Evolutionary conservation across 2,888 invertebrate species (phyloP).

Genomic region (Furcula furcula): DNA sequence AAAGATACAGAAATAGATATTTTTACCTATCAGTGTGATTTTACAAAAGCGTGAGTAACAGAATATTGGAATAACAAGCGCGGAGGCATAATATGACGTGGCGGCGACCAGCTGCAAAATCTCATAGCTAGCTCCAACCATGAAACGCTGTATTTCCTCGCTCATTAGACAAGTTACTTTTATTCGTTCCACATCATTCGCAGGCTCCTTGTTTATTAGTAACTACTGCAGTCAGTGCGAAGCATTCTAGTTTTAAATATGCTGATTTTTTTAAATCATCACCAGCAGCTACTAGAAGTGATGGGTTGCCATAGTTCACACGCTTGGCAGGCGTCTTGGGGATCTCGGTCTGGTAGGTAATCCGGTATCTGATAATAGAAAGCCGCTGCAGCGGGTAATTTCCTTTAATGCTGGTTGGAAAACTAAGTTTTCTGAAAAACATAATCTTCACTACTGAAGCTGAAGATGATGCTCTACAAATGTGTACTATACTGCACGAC

Average conservation of each 20-base stretch:
- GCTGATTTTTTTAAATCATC: no score
- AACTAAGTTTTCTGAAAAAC: no score
- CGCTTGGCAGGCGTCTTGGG: no score
- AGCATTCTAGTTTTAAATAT: not conserved
- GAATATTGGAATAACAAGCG: not conserved
- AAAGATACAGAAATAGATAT: not conserved
- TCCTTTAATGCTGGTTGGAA: no score
- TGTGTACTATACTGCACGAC: no score
- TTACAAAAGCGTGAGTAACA: not conserved
- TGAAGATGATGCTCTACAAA: no score
- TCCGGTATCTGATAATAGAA: no score
- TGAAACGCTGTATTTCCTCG: conserved; percentile 26
- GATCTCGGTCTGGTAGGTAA: no score
- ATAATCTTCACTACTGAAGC: no score
- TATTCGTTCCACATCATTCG: conserved; percentile 6
- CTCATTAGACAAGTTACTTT: conserved; percentile 30
- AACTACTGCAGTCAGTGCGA: not conserved
- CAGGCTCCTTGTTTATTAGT: conserved; percentile 4
- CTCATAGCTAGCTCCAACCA: conserved; percentile 27
- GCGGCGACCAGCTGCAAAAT: conserved; percentile 23
- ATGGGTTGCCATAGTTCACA: no score
- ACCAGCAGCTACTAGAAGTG: no score
- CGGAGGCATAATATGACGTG: not conserved
- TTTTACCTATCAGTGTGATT: not conserved
- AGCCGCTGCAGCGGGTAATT: no score